Percentiles rank a stretch among this genome's conserved stretches.
phyloP scores from a whole-genome alignment of 2,113 vertebrate genomes.

The Ciconia stormi region DNA sequence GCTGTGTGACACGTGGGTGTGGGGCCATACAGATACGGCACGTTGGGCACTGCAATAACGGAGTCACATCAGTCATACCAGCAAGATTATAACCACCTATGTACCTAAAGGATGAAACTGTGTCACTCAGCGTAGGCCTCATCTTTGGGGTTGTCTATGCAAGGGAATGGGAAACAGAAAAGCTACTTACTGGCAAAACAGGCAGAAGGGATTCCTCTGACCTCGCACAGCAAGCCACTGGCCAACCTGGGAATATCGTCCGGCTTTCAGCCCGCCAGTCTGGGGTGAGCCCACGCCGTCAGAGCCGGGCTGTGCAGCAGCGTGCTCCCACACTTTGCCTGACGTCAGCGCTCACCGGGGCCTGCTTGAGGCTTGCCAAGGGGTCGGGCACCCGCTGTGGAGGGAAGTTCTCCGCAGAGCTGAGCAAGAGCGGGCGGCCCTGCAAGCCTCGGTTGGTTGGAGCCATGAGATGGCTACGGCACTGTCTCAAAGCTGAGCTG shows the following conservation, averaged over 20 bases:
- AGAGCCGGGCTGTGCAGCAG: background rate
- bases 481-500: background rate
- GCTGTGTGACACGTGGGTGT: no score
- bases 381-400: fast-evolving
- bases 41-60: background rate
- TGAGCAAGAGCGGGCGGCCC: background rate
- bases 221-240: background rate
- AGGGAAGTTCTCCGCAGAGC: background rate
- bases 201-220: background rate
- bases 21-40: background rate
- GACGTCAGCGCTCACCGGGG: fast-evolving
- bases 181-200: background rate
- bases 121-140: background rate
- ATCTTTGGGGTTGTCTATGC: background rate
- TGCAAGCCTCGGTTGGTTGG: background rate
- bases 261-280: background rate
- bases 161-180: background rate
- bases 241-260: background rate
- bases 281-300: fast-evolving
- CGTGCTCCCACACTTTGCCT: background rate
- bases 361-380: background rate
- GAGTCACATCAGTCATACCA: background rate
- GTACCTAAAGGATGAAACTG: background rate
- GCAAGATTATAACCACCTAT: background rate
- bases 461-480: background rate